A percentile compares a stretch with the other conserved stretches of the same genome.
Conservation (phyloP, 2,113 vertebrate genomes). For the Silurus meridionalis region DNA sequence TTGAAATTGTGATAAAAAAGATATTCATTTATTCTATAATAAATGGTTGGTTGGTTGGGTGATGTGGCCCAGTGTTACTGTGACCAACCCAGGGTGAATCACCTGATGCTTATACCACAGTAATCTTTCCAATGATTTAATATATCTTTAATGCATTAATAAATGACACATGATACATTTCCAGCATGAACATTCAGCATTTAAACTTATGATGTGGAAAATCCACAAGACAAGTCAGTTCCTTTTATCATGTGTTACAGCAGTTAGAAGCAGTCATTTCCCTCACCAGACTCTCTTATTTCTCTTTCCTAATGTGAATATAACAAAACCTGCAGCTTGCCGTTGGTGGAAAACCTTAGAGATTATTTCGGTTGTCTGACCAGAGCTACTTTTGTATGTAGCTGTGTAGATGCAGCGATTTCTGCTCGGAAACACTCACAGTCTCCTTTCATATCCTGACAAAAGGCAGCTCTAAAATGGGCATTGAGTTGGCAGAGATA, state of each 20-base stretch:
- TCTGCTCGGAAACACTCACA: slow-evolving; percentile 13
- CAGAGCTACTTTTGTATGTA: neutral
- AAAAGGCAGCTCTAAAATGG: slow-evolving; percentile 46
- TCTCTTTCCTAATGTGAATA: neutral
- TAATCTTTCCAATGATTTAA: neutral
- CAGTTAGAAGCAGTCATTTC: neutral
- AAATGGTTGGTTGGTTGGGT: neutral
- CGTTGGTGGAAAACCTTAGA: neutral
- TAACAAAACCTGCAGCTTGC: neutral
- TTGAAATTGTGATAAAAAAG: neutral
- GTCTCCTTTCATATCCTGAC: slow-evolving; percentile 35
- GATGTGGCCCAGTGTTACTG: neutral
- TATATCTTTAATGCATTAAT: neutral
- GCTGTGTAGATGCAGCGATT: slow-evolving; percentile 8
- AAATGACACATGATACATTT: neutral
- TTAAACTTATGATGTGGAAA: neutral
- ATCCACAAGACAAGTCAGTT: neutral
- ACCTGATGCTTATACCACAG: neutral
- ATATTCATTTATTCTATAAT: too few species aligned
- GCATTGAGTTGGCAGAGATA: slow-evolving; percentile 45
- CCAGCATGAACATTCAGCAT: neutral
- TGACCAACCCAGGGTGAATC: neutral
- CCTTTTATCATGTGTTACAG: neutral
- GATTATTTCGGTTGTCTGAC: neutral
- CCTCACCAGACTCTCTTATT: neutral